A percentile compares a stretch with the other conserved stretches of the same genome.
phyloP scores from a whole-genome alignment of 2,888 invertebrate species.

The Drosophila neutralis region DNA sequence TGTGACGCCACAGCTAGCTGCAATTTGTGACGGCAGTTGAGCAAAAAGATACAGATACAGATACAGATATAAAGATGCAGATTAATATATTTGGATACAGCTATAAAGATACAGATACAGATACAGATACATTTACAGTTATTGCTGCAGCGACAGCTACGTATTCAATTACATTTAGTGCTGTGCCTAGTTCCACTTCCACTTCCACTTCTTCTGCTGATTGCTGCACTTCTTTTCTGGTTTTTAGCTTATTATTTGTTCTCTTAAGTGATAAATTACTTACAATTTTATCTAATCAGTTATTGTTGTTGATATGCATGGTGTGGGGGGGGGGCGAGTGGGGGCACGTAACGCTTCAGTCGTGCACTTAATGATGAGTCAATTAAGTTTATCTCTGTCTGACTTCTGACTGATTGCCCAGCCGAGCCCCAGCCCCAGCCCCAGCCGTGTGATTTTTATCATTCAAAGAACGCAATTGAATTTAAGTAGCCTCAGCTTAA shows the following conservation, averaged over 20 bases:
- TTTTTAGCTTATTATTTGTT: constrained; percentile 37
- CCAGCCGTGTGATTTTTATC: constrained; percentile 22
- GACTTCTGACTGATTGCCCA: constrained; percentile 13
- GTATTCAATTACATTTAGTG: constrained; percentile 24
- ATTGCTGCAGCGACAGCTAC: not conserved
- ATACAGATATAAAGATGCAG: not conserved
- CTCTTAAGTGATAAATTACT: constrained; percentile 61
- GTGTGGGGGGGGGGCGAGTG: constrained; percentile 3
- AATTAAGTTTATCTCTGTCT: constrained; percentile 64
- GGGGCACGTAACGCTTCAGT: constrained; percentile 35
- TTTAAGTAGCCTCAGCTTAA: constrained; percentile 35
- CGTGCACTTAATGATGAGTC: constrained; percentile 68
- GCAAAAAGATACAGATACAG: not conserved
- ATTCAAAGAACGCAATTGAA: constrained; percentile 50
- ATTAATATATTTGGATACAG: too few relatives aligned
- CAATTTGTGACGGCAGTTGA: not conserved
- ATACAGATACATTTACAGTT: constrained; percentile 11
- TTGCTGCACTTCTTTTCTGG: not conserved
- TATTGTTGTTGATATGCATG: constrained; percentile 14
- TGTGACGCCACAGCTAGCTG: not conserved
- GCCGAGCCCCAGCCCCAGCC: not conserved
- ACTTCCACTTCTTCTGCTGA: not conserved
- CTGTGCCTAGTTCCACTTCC: constrained; percentile 2
- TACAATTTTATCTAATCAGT: constrained; percentile 68
- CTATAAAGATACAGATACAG: not conserved